phyloP scores from a whole-genome alignment of 2,888 invertebrate species.

The Agelastica alni region DNA sequence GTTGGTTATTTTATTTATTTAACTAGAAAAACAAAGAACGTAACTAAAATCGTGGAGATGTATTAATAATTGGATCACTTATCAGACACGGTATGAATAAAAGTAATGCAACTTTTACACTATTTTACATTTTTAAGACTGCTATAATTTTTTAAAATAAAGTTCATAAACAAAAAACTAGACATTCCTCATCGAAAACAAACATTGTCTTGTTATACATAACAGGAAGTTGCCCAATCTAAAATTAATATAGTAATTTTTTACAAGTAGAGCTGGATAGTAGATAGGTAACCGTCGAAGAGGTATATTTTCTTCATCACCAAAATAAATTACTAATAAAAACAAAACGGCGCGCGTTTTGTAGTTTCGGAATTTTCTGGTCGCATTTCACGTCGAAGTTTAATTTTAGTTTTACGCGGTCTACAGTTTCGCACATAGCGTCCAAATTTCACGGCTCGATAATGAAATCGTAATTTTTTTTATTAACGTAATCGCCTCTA shows the following conservation, averaged over 20 bases:
- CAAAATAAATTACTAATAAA: constrained; percentile 23
- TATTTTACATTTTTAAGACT: too few relatives aligned
- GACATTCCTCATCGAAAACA: neutral
- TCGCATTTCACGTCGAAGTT: constrained; percentile 23
- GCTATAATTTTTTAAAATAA: too few relatives aligned
- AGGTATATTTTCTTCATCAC: constrained; percentile 15
- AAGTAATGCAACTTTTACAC: too few relatives aligned
- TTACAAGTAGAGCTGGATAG: neutral
- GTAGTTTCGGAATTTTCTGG: constrained; percentile 30
- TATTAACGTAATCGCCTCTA: too few relatives aligned
- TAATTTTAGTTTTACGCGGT: constrained; percentile 29
- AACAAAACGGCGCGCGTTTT: constrained; percentile 17
- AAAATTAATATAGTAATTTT: constrained; percentile 1
- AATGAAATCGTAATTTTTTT: too few relatives aligned
- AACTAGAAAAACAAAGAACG: too few relatives aligned
- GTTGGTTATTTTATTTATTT: too few relatives aligned
- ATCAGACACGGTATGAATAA: too few relatives aligned
- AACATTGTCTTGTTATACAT: neutral
- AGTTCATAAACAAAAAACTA: too few relatives aligned
- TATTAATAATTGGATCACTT: too few relatives aligned
- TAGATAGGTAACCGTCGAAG: neutral
- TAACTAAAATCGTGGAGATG: too few relatives aligned
- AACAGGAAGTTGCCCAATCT: constrained; percentile 7
- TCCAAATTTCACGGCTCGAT: neutral
- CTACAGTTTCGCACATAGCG: constrained; percentile 17